Evolutionary conservation across 2,797 vertebrate species (phyloP), one percentile per base, ranked within the genome.

Genomic region (Sebastes kiyomatsui): DNA sequence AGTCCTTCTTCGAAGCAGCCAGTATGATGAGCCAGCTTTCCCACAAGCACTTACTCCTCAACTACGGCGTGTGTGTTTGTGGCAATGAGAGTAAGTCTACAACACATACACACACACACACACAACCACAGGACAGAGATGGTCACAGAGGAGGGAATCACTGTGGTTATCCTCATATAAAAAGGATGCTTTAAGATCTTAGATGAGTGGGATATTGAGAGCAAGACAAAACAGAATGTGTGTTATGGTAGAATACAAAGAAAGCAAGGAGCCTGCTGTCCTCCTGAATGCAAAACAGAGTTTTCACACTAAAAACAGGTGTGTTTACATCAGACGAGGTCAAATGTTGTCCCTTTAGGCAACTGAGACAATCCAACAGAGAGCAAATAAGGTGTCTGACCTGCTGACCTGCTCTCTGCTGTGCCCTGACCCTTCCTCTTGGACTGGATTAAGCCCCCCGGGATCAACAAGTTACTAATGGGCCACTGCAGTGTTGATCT

Each of bases 11-110:
- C 91, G 98, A 99, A 93, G 98, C 99, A 33, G 98, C 98, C 88
- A 99, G 99, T 88, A 98, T 99, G 97, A 99, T 99, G 98, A 99
- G 97, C 90, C 98, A 99, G 87, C 96, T 99, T 64, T 98, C 98
- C 85, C 97, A 99, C 90, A 99, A 97, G 88, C 97, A 99, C 90
- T 86, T 99, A 85, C 96, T 99, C 77, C 96, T 99, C 89, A 99
- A 97, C 94, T 98, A 97, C 46, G 99, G 99, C 8, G 97, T 99
- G 38, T 99, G 98, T 27, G 98, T 99, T 55, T 98, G 96, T 73
- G 96, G 97, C 23, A 97, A 99, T 12, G 98, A 99, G 74, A 98
- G 99, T 99, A 95, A 97, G 98, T 97, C 10, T 52, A 22, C 18
- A 64, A 70, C 16, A 61, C 38, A 73, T 42, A 58, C 58, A 33